These are phyloP conservation scores for Platygyra sinensis DNA, from an alignment of 64 coral and sea anemone species.

Conservation along the genomic window DNA sequence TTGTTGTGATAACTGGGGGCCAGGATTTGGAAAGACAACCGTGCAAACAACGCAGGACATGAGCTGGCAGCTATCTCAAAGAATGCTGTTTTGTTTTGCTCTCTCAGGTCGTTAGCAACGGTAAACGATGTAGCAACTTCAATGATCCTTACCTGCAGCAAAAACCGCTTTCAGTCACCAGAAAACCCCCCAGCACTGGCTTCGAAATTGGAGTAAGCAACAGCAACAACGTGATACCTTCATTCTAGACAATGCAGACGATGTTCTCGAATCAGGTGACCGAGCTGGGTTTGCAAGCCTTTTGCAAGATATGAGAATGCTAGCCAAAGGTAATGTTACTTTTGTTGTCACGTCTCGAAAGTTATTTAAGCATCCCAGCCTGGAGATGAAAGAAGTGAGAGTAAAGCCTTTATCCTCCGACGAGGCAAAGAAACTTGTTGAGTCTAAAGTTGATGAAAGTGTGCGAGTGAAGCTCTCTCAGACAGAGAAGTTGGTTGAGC, in stretches of 20 bases:
- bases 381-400: too few relatives aligned
- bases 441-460: not conserved
- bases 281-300: too few relatives aligned
- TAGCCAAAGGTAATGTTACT: too few relatives aligned
- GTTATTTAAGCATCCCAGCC: too few relatives aligned
- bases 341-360: too few relatives aligned
- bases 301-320: too few relatives aligned
- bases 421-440: too few relatives aligned
- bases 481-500: conserved; percentile 11
- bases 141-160: conserved; percentile 40
- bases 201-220: conserved; percentile 56
- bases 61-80: not conserved
- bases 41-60: conserved; percentile 46
- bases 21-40: conserved; percentile 67
- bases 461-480: not conserved
- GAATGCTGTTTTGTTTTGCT: conserved; percentile 16
- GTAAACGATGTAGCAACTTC: conserved; percentile 9
- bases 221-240: too few relatives aligned
- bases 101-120: not conserved
- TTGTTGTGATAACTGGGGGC: conserved; percentile 58
- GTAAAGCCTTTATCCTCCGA: too few relatives aligned
- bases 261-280: too few relatives aligned
- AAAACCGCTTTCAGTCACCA: conserved; percentile 10
- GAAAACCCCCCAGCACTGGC: conserved; percentile 13
- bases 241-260: too few relatives aligned